phyloP scores from a whole-genome alignment of 2,113 vertebrate species.

The Rhombomys opimus region DNA sequence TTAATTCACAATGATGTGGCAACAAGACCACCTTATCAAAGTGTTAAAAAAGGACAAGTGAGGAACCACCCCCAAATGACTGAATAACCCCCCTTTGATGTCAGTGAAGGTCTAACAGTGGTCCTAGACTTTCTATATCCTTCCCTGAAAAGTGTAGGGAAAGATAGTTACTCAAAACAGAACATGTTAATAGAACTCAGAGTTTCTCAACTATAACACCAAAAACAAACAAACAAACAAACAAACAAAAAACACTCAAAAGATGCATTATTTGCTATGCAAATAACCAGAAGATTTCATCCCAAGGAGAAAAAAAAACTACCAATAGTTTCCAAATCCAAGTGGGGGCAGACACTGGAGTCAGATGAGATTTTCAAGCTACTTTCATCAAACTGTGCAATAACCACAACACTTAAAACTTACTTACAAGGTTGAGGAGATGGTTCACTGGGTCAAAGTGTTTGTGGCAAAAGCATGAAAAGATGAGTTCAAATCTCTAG shows the following conservation, averaged over 20 bases:
- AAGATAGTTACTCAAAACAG: not conserved
- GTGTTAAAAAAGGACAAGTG: not conserved
- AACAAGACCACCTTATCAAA: not conserved
- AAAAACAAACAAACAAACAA: too few relatives aligned
- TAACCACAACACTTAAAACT: not conserved
- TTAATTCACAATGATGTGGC: not conserved
- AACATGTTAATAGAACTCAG: not conserved
- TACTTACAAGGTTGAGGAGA: not conserved
- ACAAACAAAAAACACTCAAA: too few relatives aligned
- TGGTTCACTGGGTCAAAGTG: not conserved
- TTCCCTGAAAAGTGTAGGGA: not conserved
- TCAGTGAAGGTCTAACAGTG: accelerated
- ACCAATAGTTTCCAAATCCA: not conserved
- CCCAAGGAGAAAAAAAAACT: not conserved
- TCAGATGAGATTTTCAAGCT: not conserved
- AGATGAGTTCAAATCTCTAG: not conserved
- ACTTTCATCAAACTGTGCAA: not conserved
- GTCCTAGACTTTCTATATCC: not conserved
- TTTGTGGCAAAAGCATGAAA: not conserved
- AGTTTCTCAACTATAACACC: not conserved
- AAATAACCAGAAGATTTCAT: not conserved
- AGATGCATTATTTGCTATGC: not conserved
- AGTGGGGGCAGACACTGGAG: too few relatives aligned
- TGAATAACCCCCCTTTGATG: not conserved
- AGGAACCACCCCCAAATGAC: not conserved